These are phyloP conservation scores for Toxostoma redivivum DNA, from an alignment of 2,113 vertebrate species.

Conservation along the genomic window DNA sequence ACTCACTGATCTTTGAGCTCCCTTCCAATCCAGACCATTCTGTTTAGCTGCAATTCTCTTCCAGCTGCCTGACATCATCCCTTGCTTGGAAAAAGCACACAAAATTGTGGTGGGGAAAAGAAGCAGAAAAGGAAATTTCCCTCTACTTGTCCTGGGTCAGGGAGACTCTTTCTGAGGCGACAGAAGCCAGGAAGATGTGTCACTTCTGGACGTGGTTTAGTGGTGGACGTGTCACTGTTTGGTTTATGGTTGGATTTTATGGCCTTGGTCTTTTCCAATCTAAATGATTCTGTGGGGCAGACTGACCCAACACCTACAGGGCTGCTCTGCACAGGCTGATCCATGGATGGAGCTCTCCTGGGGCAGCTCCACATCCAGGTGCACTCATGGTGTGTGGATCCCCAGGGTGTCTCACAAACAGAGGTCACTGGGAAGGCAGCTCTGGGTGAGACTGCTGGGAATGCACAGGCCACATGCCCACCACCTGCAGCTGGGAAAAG, in stretches of 20 bases:
- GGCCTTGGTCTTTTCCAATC: neutral
- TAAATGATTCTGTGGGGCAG: neutral
- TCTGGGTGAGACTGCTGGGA: neutral
- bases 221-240: neutral
- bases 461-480: accelerated
- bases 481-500: neutral
- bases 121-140: neutral
- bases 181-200: neutral
- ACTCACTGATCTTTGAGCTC: neutral
- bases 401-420: accelerated
- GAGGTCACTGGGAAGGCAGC: neutral
- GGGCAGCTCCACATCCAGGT: neutral
- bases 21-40: neutral
- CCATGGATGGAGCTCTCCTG: accelerated
- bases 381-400: neutral
- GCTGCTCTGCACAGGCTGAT: neutral
- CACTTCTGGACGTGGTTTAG: neutral
- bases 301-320: accelerated
- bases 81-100: neutral
- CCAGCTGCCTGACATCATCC: neutral
- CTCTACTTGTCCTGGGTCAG: neutral
- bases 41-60: neutral
- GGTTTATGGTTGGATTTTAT: neutral
- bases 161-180: neutral
- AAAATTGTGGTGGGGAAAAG: neutral